Evolutionary conservation across 2,797 vertebrate species (phyloP).

Genomic region (Hipposideros larvatus): DNA sequence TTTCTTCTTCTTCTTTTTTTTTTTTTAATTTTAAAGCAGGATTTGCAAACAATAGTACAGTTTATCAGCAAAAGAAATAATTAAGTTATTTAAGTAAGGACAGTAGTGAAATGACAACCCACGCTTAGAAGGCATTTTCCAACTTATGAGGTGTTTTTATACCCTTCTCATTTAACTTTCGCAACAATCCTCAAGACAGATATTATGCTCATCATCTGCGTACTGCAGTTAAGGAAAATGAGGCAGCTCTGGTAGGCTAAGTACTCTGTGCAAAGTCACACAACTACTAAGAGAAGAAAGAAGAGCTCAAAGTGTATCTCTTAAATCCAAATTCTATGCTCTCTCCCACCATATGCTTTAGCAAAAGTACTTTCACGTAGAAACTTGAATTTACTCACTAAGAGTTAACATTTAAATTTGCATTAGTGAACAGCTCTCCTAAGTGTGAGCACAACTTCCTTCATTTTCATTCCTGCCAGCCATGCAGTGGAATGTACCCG

Average conservation of each 20-base stretch:
- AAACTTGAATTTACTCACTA: slow-evolving; percentile 45
- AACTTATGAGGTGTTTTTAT: neutral
- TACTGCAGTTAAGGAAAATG: neutral
- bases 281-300: neutral
- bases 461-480: neutral
- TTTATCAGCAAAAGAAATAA: neutral
- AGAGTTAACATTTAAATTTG: slow-evolving; percentile 58
- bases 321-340: neutral
- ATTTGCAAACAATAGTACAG: neutral
- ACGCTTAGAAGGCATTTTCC: neutral
- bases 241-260: neutral
- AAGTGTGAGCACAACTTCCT: neutral
- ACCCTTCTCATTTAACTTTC: neutral
- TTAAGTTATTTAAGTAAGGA: neutral
- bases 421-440: neutral
- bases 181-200: neutral
- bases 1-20: neutral
- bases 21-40: neutral
- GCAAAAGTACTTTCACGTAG: neutral
- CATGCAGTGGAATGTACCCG: neutral
- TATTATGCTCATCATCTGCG: neutral
- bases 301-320: neutral
- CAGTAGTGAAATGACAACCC: neutral
- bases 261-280: neutral
- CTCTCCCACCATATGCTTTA: neutral